Evolutionary conservation across 2,797 vertebrate species (phyloP).

Genomic region (Danio jaintianensis): DNA sequence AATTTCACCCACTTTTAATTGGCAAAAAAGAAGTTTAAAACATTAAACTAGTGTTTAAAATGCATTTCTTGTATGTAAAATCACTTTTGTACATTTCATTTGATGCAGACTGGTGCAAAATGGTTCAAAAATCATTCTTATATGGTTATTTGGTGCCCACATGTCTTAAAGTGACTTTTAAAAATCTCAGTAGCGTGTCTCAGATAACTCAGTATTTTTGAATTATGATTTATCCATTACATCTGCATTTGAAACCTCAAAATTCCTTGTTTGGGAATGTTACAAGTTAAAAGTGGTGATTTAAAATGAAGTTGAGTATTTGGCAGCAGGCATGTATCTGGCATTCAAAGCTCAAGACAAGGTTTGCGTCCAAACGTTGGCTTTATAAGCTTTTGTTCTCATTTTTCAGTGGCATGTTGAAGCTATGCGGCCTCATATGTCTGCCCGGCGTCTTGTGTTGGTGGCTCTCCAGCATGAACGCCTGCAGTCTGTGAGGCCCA

Average conservation of each 20-base stretch:
- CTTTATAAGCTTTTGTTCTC: conserved; percentile 31
- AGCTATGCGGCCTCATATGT: conserved; percentile 18
- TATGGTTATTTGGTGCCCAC: background rate
- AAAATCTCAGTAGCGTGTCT: background rate
- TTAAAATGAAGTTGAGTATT: background rate
- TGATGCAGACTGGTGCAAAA: no score
- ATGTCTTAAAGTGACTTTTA: conserved; percentile 43
- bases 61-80: no score
- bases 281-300: background rate
- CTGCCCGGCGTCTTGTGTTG: conserved; percentile 42
- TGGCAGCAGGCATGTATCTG: background rate
- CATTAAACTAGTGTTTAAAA: no score
- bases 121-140: no score
- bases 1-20: no score
- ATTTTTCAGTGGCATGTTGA: conserved; percentile 44
- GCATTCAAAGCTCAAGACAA: background rate
- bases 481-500: conserved; percentile 33
- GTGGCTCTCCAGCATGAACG: conserved; percentile 28
- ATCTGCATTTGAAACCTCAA: conserved; percentile 47
- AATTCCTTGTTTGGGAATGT: background rate
- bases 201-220: background rate
- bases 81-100: no score
- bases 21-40: no score
- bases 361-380: background rate
- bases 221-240: background rate